A percentile compares a stretch with the other conserved stretches of the same genome.
Evolutionary conservation across 2,888 invertebrate genomes (phyloP).

Genomic region (Cryptophagus acutangulus): DNA sequence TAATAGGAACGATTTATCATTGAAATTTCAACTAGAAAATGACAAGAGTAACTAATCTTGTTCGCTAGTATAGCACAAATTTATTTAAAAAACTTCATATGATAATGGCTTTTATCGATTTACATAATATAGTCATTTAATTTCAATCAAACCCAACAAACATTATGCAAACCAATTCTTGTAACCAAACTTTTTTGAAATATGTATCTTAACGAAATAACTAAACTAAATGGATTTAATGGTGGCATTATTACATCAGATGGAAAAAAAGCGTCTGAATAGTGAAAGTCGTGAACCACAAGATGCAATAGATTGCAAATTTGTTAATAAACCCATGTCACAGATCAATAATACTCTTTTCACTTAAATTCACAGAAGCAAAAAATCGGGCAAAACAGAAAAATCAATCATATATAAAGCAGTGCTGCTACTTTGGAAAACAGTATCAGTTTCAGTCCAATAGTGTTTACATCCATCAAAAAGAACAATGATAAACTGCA

Average conservation of each 20-base stretch:
- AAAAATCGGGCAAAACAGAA: constrained; percentile 29
- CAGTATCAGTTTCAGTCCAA: constrained; percentile 32
- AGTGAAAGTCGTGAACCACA: constrained; percentile 42
- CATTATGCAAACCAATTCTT: background rate
- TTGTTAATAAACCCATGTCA: constrained; percentile 37
- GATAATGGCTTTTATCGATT: too few relatives aligned
- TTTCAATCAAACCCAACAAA: background rate
- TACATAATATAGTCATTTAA: constrained; percentile 3
- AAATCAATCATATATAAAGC: constrained; percentile 40
- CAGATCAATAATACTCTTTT: constrained; percentile 36
- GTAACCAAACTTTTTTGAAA: constrained; percentile 1
- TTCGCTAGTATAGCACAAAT: too few relatives aligned
- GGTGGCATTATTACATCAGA: constrained; percentile 31
- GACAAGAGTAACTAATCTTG: too few relatives aligned
- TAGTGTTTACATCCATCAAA: constrained; percentile 23
- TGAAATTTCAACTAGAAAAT: too few relatives aligned
- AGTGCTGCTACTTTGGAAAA: constrained; percentile 23
- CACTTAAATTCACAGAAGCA: constrained; percentile 31
- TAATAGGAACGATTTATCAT: too few relatives aligned
- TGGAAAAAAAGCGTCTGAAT: constrained; percentile 26
- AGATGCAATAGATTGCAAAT: constrained; percentile 39
- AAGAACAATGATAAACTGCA: constrained; percentile 51
- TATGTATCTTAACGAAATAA: background rate
- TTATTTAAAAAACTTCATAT: too few relatives aligned
- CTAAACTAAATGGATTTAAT: constrained; percentile 2